phyloP scores from a whole-genome alignment of 2,888 invertebrate genomes.

The Idaea straminata region DNA sequence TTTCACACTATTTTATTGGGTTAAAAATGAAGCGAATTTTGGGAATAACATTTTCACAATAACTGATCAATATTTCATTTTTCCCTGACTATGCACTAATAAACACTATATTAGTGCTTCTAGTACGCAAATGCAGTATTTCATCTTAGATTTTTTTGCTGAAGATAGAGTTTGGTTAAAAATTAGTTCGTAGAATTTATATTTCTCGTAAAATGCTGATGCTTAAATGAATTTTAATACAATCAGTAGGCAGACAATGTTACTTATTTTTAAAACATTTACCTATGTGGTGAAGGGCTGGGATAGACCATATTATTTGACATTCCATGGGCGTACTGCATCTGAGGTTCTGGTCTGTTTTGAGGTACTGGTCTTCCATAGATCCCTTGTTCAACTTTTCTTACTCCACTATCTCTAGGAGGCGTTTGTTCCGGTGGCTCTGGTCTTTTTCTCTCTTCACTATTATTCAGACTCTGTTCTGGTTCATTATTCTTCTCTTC shows the following conservation, averaged over 20 bases:
- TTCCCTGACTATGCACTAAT: no score
- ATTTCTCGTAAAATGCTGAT: background rate
- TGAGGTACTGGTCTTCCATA: conserved; percentile 82
- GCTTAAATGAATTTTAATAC: background rate
- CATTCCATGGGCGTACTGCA: conserved; percentile 44
- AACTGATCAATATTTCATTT: no score
- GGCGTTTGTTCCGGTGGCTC: conserved; percentile 64
- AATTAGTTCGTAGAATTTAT: no score
- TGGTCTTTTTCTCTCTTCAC: conserved; percentile 78
- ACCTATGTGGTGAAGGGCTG: conserved; percentile 74
- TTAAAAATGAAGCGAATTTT: no score
- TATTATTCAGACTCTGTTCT: conserved; percentile 80
- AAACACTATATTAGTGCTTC: no score
- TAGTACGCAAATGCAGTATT: no score
- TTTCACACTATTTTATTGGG: no score
- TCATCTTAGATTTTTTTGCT: no score
- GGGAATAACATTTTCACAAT: no score
- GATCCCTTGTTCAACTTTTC: conserved; percentile 80
- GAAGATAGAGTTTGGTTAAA: no score
- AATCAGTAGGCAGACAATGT: background rate
- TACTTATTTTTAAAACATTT: conserved; percentile 18
- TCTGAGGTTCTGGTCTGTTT: conserved; percentile 61
- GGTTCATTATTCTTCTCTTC: conserved; percentile 77
- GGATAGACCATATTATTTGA: conserved; percentile 69
- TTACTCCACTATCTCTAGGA: conserved; percentile 64